Evolutionary conservation across 2,888 invertebrate genomes (phyloP).

Genomic region (Bibio marci): DNA sequence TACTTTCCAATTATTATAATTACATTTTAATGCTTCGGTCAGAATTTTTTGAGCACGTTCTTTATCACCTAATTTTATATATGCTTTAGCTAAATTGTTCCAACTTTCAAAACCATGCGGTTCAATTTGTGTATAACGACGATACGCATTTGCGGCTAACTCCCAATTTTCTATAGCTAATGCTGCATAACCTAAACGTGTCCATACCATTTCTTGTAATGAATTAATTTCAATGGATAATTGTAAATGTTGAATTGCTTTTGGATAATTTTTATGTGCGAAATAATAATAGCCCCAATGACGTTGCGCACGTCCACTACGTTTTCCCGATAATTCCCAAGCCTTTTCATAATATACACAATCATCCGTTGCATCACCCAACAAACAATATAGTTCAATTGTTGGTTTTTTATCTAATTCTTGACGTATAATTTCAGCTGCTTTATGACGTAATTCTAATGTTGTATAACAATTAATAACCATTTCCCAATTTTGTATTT

Average conservation of each 20-base stretch:
- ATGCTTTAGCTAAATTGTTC: slow-evolving; percentile 94
- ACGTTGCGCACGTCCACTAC: slow-evolving; percentile 69
- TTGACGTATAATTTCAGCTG: slow-evolving; percentile 72
- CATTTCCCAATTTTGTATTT: slow-evolving; percentile 76
- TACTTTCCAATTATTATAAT: slow-evolving; percentile 79
- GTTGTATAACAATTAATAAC: slow-evolving; percentile 81
- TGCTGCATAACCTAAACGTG: slow-evolving; percentile 72
- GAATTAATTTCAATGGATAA: slow-evolving; percentile 72
- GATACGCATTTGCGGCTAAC: slow-evolving; percentile 66
- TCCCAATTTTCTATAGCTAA: slow-evolving; percentile 66
- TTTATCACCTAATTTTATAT: slow-evolving; percentile 75
- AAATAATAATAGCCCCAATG: slow-evolving; percentile 76
- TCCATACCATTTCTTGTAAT: slow-evolving; percentile 74
- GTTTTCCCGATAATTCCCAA: slow-evolving; percentile 71
- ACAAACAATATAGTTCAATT: slow-evolving; percentile 71
- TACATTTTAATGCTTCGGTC: slow-evolving; percentile 78
- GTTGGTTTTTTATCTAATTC: slow-evolving; percentile 63
- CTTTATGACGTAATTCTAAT: slow-evolving; percentile 73
- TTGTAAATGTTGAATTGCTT: slow-evolving; percentile 66
- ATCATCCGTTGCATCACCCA: slow-evolving; percentile 79
- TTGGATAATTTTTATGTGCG: slow-evolving; percentile 52
- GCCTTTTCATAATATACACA: slow-evolving; percentile 69
- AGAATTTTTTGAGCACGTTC: slow-evolving; percentile 67
- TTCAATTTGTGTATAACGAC: slow-evolving; percentile 74
- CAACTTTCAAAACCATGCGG: slow-evolving; percentile 86